Evolutionary conservation across 2,888 invertebrate species (phyloP).

Genomic region (Carabus problematicus): DNA sequence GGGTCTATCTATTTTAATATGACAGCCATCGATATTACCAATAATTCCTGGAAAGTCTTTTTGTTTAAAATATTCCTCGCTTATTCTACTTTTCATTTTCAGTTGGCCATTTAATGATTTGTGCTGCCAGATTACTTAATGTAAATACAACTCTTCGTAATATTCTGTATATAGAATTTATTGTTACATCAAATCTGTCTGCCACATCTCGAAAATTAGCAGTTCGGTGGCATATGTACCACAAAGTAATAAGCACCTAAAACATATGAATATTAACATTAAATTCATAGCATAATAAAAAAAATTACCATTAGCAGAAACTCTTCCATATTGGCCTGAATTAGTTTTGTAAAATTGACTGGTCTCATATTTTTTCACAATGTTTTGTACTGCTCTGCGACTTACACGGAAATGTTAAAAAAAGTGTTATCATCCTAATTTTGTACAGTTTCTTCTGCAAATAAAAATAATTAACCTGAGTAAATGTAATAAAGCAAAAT

Average conservation of each 20-base stretch:
- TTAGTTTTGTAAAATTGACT: not conserved
- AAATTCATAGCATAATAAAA: too few relatives aligned
- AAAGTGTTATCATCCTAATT: not conserved
- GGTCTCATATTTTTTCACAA: not conserved
- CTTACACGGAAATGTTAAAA: constrained; percentile 1
- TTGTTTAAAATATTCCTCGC: not conserved
- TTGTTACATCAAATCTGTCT: not conserved
- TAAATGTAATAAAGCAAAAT: too few relatives aligned
- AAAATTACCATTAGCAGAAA: not conserved
- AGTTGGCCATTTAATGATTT: not conserved
- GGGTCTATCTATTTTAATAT: not conserved
- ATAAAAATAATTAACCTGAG: too few relatives aligned
- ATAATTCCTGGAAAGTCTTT: constrained; percentile 1
- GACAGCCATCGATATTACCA: not conserved
- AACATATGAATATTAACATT: too few relatives aligned
- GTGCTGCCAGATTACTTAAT: not conserved
- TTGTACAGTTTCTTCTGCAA: too few relatives aligned
- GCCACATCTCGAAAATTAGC: not conserved
- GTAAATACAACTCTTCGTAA: not conserved
- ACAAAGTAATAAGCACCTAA: too few relatives aligned
- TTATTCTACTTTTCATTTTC: not conserved
- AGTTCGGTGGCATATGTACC: not conserved
- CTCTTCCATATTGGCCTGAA: not conserved
- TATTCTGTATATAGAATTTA: not conserved
- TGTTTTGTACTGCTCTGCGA: not conserved